Evolutionary conservation across 1,140 invertebrate species (phyloP).

Genomic region (Meloidogyne hapla): DNA sequence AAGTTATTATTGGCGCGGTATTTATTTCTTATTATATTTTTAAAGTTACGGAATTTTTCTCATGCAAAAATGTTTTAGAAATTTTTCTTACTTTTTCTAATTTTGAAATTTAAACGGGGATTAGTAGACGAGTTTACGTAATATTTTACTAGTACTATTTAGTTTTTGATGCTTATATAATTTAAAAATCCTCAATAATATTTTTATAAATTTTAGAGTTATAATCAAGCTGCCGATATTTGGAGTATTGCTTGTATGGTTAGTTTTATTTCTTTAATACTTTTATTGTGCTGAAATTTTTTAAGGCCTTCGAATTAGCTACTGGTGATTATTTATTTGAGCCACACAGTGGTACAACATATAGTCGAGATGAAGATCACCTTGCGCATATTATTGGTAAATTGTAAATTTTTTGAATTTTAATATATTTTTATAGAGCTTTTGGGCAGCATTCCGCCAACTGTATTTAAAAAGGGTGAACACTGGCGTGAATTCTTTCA

Average conservation of each 20-base stretch:
- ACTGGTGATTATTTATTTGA: conserved; percentile 99
- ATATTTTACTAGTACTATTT: no score
- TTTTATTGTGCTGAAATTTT: conserved; percentile 24
- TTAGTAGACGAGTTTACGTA: no score
- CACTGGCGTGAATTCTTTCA: conserved; percentile 91
- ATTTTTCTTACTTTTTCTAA: no score
- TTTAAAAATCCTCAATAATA: no score
- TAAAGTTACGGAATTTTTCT: background rate
- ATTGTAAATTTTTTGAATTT: background rate
- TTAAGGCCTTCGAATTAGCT: conserved; percentile 90
- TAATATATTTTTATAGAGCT: conserved; percentile 71
- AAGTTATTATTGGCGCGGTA: conserved; percentile 83
- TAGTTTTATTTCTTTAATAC: background rate
- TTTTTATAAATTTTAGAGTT: conserved; percentile 69
- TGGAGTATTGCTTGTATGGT: conserved; percentile 98
- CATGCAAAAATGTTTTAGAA: no score
- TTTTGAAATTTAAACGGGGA: no score
- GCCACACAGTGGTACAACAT: conserved; percentile 82
- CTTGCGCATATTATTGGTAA: conserved; percentile 86
- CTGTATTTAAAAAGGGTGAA: conserved; percentile 83
- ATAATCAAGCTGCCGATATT: conserved; percentile 90
- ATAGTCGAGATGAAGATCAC: conserved; percentile 91
- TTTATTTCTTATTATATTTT: background rate
- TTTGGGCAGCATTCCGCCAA: conserved; percentile 86
- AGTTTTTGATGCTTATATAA: no score